Conservation (phyloP, 2,113 vertebrate genomes). For the Sander lucioperca region DNA sequence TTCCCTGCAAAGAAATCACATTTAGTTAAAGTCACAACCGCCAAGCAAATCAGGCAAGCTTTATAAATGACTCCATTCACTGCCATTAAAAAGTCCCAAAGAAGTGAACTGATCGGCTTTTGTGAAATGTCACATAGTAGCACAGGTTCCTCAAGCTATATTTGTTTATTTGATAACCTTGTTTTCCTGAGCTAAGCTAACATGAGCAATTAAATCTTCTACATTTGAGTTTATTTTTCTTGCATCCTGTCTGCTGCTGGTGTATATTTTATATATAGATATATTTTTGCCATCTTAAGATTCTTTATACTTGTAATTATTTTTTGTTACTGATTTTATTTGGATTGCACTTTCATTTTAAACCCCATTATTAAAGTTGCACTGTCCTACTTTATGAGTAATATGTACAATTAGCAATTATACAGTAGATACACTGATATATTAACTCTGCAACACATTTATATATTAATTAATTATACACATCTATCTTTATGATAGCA, state of each 20-base stretch:
- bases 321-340: constrained; percentile 39
- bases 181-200: constrained; percentile 21
- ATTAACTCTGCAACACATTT: constrained; percentile 3
- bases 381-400: constrained; percentile 44
- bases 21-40: constrained; percentile 6
- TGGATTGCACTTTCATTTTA: constrained; percentile 42
- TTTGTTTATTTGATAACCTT: constrained; percentile 12
- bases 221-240: constrained; percentile 18
- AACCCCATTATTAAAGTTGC: constrained; percentile 16
- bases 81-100: constrained; percentile 60
- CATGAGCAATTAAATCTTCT: constrained; percentile 4
- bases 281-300: constrained; percentile 39
- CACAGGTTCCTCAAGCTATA: background rate
- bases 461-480: background rate
- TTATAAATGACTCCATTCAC: constrained; percentile 67
- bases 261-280: constrained; percentile 33
- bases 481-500: background rate
- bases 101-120: constrained; percentile 3
- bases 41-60: constrained; percentile 48
- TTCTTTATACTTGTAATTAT: constrained; percentile 27
- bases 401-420: constrained; percentile 37
- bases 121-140: background rate
- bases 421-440: constrained; percentile 9
- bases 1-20: constrained; percentile 39
- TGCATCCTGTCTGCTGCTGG: constrained; percentile 31